Percentiles rank a stretch among this genome's conserved stretches.
These are phyloP conservation scores for Melipona quadrifasciata DNA, from an alignment of 1,140 invertebrate genomes.

Conservation along the genomic window DNA sequence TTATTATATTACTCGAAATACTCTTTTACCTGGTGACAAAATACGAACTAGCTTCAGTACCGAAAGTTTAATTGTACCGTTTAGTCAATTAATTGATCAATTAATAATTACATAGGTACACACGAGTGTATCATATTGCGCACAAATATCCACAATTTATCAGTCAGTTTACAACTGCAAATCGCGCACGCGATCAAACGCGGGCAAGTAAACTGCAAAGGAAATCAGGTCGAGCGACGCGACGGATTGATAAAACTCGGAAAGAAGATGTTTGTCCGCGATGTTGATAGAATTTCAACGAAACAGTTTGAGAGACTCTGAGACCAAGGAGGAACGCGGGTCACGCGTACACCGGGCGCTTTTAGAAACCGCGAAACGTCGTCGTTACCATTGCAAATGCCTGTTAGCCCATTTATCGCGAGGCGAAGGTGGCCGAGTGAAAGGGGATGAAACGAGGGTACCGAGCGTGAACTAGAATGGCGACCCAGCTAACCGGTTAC, in stretches of 20 bases:
- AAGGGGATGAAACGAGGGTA: slow-evolving; percentile 2
- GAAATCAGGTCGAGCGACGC: not conserved
- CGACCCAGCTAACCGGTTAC: slow-evolving; percentile 3
- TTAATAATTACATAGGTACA: too few relatives aligned
- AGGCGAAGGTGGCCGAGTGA: slow-evolving; percentile 24
- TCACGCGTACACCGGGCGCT: slow-evolving; percentile 16
- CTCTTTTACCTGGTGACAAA: too few relatives aligned
- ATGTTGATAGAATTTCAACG: not conserved
- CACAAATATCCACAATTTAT: too few relatives aligned
- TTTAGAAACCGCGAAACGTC: slow-evolving; percentile 43
- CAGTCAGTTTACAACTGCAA: too few relatives aligned
- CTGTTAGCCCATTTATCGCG: slow-evolving; percentile 33
- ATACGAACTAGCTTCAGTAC: too few relatives aligned
- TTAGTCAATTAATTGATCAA: too few relatives aligned
- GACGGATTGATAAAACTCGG: not conserved
- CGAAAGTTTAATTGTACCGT: too few relatives aligned
- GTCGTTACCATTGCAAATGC: slow-evolving; percentile 64
- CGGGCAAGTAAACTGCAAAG: too few relatives aligned
- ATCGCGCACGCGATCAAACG: too few relatives aligned
- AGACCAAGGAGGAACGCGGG: not conserved
- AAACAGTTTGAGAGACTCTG: slow-evolving; percentile 33
- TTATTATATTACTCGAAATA: too few relatives aligned
- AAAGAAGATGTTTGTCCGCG: not conserved
- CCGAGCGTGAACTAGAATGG: slow-evolving; percentile 12
- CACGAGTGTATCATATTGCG: too few relatives aligned